Percentiles rank a stretch among this genome's conserved stretches.
phyloP scores from a whole-genome alignment of 2,113 vertebrate genomes.

The Hystrix brachyura region DNA sequence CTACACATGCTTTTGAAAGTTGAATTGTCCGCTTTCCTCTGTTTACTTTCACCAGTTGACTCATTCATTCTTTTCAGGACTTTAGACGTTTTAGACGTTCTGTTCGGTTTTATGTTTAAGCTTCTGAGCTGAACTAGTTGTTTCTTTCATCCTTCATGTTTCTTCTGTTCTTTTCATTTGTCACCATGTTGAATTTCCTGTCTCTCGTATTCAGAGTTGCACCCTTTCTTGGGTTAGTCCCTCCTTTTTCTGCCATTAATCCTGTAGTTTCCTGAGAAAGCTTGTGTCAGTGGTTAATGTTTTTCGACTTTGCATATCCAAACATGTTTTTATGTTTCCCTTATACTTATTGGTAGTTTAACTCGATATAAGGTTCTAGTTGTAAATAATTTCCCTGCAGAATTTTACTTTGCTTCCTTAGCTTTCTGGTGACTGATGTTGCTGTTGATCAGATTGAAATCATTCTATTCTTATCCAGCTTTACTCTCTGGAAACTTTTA shows the following conservation, averaged over 20 bases:
- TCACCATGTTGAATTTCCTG: background rate
- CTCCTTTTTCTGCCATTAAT: background rate
- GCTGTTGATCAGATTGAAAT: background rate
- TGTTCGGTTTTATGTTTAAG: background rate
- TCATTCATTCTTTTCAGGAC: background rate
- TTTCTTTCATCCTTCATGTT: background rate
- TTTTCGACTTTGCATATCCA: background rate
- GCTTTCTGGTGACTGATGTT: background rate
- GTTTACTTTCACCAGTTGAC: background rate
- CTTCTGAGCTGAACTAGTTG: background rate
- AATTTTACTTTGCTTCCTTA: background rate
- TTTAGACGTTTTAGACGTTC: background rate
- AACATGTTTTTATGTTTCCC: background rate
- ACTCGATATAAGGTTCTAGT: background rate
- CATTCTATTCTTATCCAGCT: background rate
- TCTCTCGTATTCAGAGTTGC: background rate
- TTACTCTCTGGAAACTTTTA: slow-evolving; percentile 5
- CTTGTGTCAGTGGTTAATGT: background rate
- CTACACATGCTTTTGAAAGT: background rate
- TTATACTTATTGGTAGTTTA: background rate
- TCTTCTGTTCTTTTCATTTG: background rate
- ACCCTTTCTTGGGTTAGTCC: background rate
- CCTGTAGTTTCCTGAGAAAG: background rate
- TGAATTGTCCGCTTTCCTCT: background rate
- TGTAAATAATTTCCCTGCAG: slow-evolving; percentile 19